Evolutionary conservation across 1,140 invertebrate species (phyloP).

Genomic region (Heliothis virescens): DNA sequence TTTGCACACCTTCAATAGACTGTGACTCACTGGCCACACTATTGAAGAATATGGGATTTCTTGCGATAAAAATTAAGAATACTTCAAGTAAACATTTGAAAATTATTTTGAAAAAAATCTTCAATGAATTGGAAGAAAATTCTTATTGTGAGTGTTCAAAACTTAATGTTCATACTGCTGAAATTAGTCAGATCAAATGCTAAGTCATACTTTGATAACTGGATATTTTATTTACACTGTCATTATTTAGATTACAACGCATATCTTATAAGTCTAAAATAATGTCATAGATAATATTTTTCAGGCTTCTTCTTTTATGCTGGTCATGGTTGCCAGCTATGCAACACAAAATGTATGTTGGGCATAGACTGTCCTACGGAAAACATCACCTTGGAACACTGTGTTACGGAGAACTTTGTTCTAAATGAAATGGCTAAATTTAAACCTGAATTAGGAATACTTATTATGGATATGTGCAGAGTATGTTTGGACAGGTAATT

Average conservation of each 20-base stretch:
- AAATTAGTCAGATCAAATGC: too few relatives aligned
- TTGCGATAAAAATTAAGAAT: conserved; percentile 75
- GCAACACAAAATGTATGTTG: conserved; percentile 80
- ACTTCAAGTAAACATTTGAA: conserved; percentile 67
- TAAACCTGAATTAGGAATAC: conserved; percentile 78
- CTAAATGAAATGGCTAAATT: conserved; percentile 71
- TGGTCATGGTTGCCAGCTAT: conserved; percentile 82
- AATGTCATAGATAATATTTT: conserved; percentile 49
- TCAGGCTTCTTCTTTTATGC: conserved; percentile 83
- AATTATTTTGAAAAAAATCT: conserved; percentile 64
- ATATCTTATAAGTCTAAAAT: too few relatives aligned
- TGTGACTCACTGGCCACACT: conserved; percentile 73
- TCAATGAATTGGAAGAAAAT: conserved; percentile 69
- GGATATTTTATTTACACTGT: too few relatives aligned
- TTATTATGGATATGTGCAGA: conserved; percentile 85
- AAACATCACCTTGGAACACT: conserved; percentile 72
- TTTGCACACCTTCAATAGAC: conserved; percentile 79
- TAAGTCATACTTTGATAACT: too few relatives aligned
- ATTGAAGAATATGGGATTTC: conserved; percentile 77
- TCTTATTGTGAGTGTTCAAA: conserved; percentile 79
- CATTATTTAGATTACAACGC: too few relatives aligned
- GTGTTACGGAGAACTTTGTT: conserved; percentile 80
- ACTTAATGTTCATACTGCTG: background rate
- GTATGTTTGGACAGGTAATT: conserved; percentile 76
- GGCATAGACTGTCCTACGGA: conserved; percentile 77